Percentiles rank a stretch among this genome's conserved stretches.
Conservation (phyloP, 2,113 vertebrate genomes). For the Nyctereutes procyonoides region DNA sequence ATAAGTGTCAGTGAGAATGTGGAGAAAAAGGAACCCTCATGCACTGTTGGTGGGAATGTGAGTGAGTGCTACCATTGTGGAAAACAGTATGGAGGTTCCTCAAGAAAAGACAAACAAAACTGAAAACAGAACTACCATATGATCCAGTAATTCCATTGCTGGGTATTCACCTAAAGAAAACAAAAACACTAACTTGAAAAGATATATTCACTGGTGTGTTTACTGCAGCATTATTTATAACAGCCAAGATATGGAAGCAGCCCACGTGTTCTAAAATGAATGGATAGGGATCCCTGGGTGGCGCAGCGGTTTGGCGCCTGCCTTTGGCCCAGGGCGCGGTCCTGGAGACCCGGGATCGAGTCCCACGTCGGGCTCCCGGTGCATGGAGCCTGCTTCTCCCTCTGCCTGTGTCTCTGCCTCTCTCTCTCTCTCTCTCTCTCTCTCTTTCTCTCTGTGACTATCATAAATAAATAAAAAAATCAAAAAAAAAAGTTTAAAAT, state of each 20-base stretch:
- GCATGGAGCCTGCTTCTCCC: too few species aligned
- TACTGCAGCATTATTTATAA: background rate
- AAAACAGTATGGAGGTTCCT: background rate
- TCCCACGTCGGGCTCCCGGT: too few species aligned
- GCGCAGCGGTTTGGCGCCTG: too few species aligned
- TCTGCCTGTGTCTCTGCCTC: too few species aligned
- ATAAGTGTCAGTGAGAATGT: background rate
- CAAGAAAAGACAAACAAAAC: background rate
- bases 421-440: too few species aligned
- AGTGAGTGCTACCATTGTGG: background rate
- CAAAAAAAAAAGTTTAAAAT: too few species aligned
- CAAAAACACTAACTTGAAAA: background rate
- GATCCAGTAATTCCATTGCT: background rate
- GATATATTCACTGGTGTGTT: background rate
- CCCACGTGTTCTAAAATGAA: background rate
- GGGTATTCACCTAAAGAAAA: background rate
- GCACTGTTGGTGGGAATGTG: background rate
- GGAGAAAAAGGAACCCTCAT: background rate
- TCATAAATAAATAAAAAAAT: too few species aligned
- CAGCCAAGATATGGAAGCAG: background rate
- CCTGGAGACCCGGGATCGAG: too few species aligned
- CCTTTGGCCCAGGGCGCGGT: too few species aligned
- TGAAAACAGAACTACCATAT: background rate
- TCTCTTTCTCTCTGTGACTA: too few species aligned
- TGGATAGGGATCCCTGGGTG: too few species aligned